These are phyloP conservation scores for Oscheius onirici DNA, from an alignment of 2,888 invertebrate genomes.

Conservation along the genomic window DNA sequence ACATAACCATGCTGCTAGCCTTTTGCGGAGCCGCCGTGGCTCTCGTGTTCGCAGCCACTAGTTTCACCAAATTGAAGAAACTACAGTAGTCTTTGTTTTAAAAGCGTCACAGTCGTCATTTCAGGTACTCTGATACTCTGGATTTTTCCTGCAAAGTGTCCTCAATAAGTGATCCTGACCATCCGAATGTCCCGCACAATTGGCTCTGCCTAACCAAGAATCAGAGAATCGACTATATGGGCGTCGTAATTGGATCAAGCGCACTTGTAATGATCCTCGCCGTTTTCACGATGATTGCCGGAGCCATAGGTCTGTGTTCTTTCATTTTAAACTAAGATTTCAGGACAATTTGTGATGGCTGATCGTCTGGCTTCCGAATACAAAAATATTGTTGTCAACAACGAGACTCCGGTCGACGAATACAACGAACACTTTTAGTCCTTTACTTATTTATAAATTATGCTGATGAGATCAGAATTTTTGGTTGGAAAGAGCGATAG, in stretches of 20 bases:
- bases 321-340: background rate
- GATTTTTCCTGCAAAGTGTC: background rate
- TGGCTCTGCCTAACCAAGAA: constrained; percentile 10
- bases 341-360: constrained; percentile 26
- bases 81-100: background rate
- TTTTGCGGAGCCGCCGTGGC: constrained; percentile 22
- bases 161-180: background rate
- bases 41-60: constrained; percentile 23
- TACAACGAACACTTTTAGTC: too few relatives aligned
- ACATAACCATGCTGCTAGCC: constrained; percentile 14
- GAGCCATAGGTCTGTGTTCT: constrained; percentile 17
- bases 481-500: constrained; percentile 64
- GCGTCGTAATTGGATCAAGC: constrained; percentile 9
- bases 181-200: background rate
- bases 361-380: constrained; percentile 5
- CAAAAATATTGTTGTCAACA: background rate
- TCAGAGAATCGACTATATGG: constrained; percentile 24
- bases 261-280: constrained; percentile 15
- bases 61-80: background rate
- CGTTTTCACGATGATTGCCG: constrained; percentile 9
- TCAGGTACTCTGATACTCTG: background rate
- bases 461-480: constrained; percentile 31
- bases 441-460: constrained; percentile 4
- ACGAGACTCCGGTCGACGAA: background rate
- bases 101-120: background rate